phyloP scores from a whole-genome alignment of 1,140 invertebrate species.

The Arion vulgaris region DNA sequence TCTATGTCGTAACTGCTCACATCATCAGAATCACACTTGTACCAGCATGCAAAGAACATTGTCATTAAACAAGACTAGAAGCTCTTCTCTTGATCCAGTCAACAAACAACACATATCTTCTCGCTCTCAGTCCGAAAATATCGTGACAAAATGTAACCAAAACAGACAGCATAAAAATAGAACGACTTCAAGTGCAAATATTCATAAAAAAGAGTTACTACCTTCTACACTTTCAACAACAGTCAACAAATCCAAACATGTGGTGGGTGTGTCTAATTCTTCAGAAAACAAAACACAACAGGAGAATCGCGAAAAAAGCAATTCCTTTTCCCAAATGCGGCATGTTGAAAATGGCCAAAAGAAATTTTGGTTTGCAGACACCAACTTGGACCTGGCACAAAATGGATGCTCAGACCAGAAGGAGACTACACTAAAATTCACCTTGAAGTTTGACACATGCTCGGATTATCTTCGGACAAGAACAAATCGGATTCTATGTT shows the following conservation, averaged over 20 bases:
- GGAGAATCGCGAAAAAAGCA: neutral
- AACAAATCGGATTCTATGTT: slow-evolving; percentile 36
- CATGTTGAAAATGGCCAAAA: neutral
- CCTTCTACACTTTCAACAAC: neutral
- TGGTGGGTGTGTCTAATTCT: too few species aligned
- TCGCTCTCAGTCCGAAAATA: neutral
- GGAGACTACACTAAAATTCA: slow-evolving; percentile 24
- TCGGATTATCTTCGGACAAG: slow-evolving; percentile 2
- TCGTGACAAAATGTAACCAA: neutral
- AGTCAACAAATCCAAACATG: neutral
- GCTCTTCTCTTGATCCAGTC: neutral
- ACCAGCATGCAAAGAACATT: neutral
- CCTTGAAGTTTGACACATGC: slow-evolving; percentile 30
- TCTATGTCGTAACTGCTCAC: neutral
- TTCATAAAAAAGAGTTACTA: neutral
- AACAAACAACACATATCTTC: neutral
- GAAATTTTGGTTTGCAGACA: slow-evolving; percentile 7
- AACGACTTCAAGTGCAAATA: neutral
- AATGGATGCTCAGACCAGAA: neutral
- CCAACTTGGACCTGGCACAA: neutral
- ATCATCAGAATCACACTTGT: neutral
- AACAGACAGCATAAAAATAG: neutral
- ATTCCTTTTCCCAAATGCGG: neutral
- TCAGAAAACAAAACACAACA: neutral
- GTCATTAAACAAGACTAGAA: neutral